A percentile compares a stretch with the other conserved stretches of the same genome.
phyloP scores from a whole-genome alignment of 2,113 vertebrate genomes.

The Mastomys coucha region DNA sequence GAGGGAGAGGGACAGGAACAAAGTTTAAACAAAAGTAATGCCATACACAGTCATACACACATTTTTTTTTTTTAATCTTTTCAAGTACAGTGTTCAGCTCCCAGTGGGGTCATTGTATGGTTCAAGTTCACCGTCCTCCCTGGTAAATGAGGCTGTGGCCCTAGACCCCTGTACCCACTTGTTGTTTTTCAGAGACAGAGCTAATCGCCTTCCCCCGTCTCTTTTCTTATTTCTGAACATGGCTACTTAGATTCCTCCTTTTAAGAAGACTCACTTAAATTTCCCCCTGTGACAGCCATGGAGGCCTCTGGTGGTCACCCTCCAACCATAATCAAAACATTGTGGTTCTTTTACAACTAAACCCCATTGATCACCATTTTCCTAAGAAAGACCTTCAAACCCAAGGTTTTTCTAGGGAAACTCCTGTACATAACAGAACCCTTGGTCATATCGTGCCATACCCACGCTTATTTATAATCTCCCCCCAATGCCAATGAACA shows the following conservation, averaged over 20 bases:
- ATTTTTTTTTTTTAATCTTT: background rate
- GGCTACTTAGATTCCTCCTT: background rate
- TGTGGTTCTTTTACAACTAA: conserved; percentile 2
- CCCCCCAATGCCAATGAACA: background rate
- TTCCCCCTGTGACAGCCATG: background rate
- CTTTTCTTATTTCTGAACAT: background rate
- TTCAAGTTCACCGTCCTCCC: background rate
- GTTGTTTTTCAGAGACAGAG: background rate
- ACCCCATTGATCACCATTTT: conserved; percentile 24
- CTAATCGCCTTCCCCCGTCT: background rate
- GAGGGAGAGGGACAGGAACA: background rate
- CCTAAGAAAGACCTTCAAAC: background rate
- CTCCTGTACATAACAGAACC: background rate
- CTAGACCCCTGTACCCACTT: too few species aligned
- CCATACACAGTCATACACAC: background rate
- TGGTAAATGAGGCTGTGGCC: background rate
- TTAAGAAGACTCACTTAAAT: background rate
- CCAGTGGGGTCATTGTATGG: background rate
- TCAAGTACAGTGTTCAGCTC: background rate
- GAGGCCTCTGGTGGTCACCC: background rate
- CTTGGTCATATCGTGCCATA: background rate
- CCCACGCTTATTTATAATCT: background rate
- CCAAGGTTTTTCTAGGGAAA: background rate
- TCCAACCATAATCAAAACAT: background rate
- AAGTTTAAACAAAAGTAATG: background rate